Evolutionary conservation across 2,113 vertebrate genomes (phyloP).

Genomic region (Edolisoma coerulescens): DNA sequence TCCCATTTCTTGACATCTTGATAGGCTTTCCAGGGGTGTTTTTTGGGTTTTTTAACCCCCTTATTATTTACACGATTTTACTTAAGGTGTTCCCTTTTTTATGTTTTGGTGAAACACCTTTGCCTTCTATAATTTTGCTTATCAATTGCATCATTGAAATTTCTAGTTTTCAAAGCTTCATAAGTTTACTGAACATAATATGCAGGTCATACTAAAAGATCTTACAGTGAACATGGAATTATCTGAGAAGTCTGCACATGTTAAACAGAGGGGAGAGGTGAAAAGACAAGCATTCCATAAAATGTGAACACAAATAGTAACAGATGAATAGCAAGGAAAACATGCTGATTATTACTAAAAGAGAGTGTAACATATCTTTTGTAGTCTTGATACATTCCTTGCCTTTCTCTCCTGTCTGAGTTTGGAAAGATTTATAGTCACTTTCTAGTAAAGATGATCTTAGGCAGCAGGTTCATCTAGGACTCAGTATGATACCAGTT

Average conservation of each 20-base stretch:
- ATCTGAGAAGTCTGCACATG: neutral
- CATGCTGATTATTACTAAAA: neutral
- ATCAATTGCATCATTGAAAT: neutral
- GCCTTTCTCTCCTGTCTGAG: neutral
- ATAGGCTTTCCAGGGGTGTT: rapidly evolving
- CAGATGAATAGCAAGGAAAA: neutral
- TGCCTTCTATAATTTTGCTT: neutral
- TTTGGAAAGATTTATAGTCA: conserved; percentile 2
- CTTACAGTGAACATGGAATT: neutral
- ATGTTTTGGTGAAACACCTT: neutral
- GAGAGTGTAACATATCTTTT: neutral
- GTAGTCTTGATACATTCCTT: neutral
- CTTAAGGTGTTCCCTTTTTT: neutral
- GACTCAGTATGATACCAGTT: neutral
- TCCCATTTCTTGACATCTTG: neutral
- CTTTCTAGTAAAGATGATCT: neutral
- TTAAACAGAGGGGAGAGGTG: neutral
- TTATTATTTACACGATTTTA: neutral
- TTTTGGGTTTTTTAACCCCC: neutral
- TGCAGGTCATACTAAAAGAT: neutral
- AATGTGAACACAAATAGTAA: neutral
- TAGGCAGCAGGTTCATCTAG: neutral
- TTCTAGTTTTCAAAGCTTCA: neutral
- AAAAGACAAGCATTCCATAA: neutral
- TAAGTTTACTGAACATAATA: neutral